Evolutionary conservation across 2,113 vertebrate species (phyloP), one percentile per base, ranked within the genome.

Genomic region (Pteruthius melanotis): DNA sequence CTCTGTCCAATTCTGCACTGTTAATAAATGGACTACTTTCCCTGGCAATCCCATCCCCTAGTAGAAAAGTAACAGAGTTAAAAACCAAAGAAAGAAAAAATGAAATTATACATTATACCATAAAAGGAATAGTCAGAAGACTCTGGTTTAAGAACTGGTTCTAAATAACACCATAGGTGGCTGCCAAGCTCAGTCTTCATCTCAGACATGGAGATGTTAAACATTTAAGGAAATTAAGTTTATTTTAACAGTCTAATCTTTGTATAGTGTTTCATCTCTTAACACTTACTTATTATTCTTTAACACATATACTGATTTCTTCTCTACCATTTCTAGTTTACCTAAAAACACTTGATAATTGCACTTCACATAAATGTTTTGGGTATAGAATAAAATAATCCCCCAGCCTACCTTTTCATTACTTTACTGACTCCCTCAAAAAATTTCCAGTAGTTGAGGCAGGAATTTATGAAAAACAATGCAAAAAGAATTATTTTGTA

Each of bases 11-110:
- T 37, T 99, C 98, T 11, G 97, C 97, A 90, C 88, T 98, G 92
- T 98, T 98, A 95, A 99, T 98, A 80, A 99, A 99, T 0, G 99
- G 99, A 90, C 98, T 99, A 76, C 93, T 99, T 94, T 99, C 99
- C 83, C 98, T 98, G 33, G 98, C 97, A 88, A 94, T 90, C 4
- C 98, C 99, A 98, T 99, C 99, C 40, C 98, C 99, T 99, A 95
- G 3, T 20, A 23, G 26, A 74, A 95, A 93, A 96, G n/a, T 9
- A 30, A 37, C 77, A 92, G 15, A 81, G 42, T 95, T 56, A 65
- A 53, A 91, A 95, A 88, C 13, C 75, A 84, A 21, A 59, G 7
- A 4, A 8, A 11, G 22, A 16, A 49, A 33, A 54, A 61, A n/a
- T 33, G 7, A 26, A 20, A 56, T 14, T 3, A 54, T 8, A 44